Evolutionary conservation across 2,888 invertebrate genomes (phyloP).

Genomic region (Ernsta delagoae): DNA sequence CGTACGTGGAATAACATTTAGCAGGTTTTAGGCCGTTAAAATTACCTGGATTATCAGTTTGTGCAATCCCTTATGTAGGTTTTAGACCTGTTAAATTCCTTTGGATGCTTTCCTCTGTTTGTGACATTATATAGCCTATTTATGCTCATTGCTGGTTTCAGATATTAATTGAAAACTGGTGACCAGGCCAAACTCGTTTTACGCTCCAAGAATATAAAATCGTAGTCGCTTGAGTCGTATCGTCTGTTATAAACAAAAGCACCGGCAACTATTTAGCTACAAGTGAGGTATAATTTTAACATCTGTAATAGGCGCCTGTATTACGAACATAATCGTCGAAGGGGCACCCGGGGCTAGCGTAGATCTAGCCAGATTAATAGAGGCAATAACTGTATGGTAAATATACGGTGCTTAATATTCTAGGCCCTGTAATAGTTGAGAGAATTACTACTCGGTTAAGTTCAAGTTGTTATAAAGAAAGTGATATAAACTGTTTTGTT

Average conservation of each 20-base stretch:
- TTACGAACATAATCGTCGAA: conserved; percentile 42
- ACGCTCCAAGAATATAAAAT: not conserved
- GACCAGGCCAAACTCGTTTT: too few relatives aligned
- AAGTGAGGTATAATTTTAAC: conserved; percentile 62
- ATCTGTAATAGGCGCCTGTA: conserved; percentile 57
- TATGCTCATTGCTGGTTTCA: too few relatives aligned
- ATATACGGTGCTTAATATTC: conserved; percentile 26
- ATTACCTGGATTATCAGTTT: too few relatives aligned
- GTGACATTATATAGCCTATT: too few relatives aligned
- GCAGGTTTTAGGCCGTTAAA: too few relatives aligned
- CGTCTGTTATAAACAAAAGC: conserved; percentile 34
- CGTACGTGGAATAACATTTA: too few relatives aligned
- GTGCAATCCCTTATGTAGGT: too few relatives aligned
- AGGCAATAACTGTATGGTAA: conserved; percentile 32
- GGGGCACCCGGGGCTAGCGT: conserved; percentile 33
- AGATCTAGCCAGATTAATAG: conserved; percentile 36
- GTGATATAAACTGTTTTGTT: not conserved
- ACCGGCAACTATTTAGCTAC: conserved; percentile 47
- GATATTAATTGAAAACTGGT: too few relatives aligned
- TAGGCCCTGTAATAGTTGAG: conserved; percentile 19
- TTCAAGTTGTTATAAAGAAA: not conserved
- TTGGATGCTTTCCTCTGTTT: too few relatives aligned
- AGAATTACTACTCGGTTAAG: conserved; percentile 15
- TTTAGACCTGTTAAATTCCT: too few relatives aligned
- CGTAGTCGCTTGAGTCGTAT: conserved; percentile 41